Base-by-base conservation (phyloP, 2,113 vertebrate genomes). In the Bubo bubo region DNA sequence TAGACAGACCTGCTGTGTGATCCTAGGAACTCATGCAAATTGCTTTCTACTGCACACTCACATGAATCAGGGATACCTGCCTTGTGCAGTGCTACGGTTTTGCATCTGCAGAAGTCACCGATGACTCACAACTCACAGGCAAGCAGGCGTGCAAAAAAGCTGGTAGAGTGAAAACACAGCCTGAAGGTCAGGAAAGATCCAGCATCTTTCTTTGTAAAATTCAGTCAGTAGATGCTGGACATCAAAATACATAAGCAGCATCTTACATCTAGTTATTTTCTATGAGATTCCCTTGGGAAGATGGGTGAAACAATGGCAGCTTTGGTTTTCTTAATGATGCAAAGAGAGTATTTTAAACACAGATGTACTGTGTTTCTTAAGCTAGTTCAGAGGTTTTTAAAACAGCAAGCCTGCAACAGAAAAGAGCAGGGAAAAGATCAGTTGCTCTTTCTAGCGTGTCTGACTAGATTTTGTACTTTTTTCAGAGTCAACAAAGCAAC, bases 41-140 rank as follows among this genome's bases (percentile, higher is more conserved):
- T 43, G 43, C 74, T 11, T 34, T 14, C 43, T 68, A 19, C 66
- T 60, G 53, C 62, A 66, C 59, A 1, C 39, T 49, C 47, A 8
- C 84, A 53, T 1, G 7, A n/a, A 52, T 26, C 27, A 53, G 39
- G 52, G 45, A 8, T 30, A 58, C 49, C 41, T 79, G 77, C 9
- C 70, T 55, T 6, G 19, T 18, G 28, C 3, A 1, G 7, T n/a
- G 71, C 67, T 34, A 2, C 0, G 4, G 58, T 21, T 89, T 41
- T 58, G 27, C 73, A 73, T 53, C 88, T 89, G 83, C 63, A 88
- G 27, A 82, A 95, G 41, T 32, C 62, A 49, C 43, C 5, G 1
- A 6, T 8, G 14, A 55, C 89, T 59, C 80, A 56, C 1, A 8
- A 77, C 22, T 58, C 66, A n/a, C 24, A 53, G 60, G 45, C 50